Conservation (phyloP, 2,113 vertebrate species). For the Megatriorchis doriae region DNA sequence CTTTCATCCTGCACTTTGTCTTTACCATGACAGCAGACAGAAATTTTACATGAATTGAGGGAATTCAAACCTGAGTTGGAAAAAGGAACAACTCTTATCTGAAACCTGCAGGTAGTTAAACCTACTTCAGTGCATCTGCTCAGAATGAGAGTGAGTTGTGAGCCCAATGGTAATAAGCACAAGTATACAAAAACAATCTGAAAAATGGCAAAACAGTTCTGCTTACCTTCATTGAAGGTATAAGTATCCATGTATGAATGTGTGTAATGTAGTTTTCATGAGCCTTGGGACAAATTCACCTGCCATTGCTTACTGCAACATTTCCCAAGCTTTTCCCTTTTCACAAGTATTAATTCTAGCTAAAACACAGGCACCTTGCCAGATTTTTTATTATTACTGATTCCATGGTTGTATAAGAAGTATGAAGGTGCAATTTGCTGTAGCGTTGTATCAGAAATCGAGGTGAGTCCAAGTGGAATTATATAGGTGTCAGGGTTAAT, state of each 20-base stretch:
- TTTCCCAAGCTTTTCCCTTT: slow-evolving; percentile 28
- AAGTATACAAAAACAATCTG: neutral
- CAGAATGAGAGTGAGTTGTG: neutral
- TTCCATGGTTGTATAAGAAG: slow-evolving; percentile 25
- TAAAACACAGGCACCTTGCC: neutral
- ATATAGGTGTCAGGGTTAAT: slow-evolving; percentile 51
- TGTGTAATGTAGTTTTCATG: neutral
- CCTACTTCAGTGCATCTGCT: slow-evolving; percentile 6
- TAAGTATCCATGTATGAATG: neutral
- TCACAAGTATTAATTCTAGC: neutral
- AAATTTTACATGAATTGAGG: slow-evolving; percentile 12
- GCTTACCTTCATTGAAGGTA: neutral
- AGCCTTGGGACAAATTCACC: neutral
- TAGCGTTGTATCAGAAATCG: slow-evolving; percentile 7
- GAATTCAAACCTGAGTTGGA: slow-evolving; percentile 1
- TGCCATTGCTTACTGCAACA: neutral
- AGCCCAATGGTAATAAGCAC: neutral
- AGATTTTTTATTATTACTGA: neutral
- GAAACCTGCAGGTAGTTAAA: slow-evolving; percentile 50
- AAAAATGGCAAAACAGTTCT: slow-evolving; percentile 25
- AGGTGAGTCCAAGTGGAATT: slow-evolving; percentile 14
- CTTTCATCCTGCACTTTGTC: slow-evolving; percentile 32
- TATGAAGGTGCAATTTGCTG: slow-evolving; percentile 48
- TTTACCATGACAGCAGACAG: slow-evolving; percentile 18
- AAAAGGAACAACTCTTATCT: slow-evolving; percentile 21